Conservation (phyloP, 2,888 invertebrate species). For the Harpalus rufipes region DNA sequence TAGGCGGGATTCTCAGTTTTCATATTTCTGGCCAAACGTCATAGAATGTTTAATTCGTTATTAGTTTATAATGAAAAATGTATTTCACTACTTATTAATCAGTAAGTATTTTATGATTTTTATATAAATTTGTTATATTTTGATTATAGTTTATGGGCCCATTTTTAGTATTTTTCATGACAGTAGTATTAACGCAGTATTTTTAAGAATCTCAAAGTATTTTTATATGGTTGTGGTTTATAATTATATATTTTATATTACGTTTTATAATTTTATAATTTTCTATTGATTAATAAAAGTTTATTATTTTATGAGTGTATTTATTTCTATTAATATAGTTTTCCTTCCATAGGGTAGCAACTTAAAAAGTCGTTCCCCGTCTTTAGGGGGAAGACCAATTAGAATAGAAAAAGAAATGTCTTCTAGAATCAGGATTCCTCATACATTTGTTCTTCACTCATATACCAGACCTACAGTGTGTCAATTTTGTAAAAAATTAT, state of each 20-base stretch:
- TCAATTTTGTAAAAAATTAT: conserved; percentile 95
- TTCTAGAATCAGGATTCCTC: conserved; percentile 87
- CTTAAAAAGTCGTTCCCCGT: conserved; percentile 85
- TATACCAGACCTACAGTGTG: conserved; percentile 98
- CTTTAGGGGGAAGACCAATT: conserved; percentile 83
- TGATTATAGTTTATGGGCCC: too few relatives aligned
- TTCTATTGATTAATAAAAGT: conserved; percentile 76
- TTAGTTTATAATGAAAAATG: too few relatives aligned
- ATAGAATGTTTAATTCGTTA: too few relatives aligned
- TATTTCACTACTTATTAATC: too few relatives aligned
- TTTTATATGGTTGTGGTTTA: conserved; percentile 68
- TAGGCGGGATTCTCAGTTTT: too few relatives aligned
- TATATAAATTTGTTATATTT: too few relatives aligned
- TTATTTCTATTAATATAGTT: conserved; percentile 44
- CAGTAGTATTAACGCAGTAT: conserved; percentile 50
- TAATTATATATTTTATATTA: conserved; percentile 46
- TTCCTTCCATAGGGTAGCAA: conserved; percentile 72
- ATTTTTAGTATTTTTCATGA: conserved; percentile 43
- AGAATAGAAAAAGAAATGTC: conserved; percentile 87
- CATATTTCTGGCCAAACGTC: too few relatives aligned
- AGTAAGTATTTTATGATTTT: too few relatives aligned
- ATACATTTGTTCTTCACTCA: conserved; percentile 97
- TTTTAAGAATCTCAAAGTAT: conserved; percentile 45
- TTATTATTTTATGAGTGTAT: conserved; percentile 74
- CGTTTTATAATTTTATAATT: conserved; percentile 59